Base-by-base conservation (phyloP, 2,888 invertebrate genomes). In the Pristionchus fissidentatus region DNA sequence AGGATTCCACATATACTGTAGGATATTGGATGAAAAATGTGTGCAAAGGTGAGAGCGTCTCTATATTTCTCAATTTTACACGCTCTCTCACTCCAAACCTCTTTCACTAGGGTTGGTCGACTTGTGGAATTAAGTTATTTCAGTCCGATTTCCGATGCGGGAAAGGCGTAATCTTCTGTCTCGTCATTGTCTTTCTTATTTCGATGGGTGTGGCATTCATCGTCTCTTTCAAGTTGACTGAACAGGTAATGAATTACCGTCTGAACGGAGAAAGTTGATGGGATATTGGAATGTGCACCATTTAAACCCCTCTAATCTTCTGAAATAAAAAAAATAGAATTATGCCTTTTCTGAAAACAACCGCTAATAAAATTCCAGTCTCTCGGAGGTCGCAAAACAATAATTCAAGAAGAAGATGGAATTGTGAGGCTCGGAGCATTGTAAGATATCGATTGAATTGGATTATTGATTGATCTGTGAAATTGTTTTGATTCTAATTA, bases 61-160 rank as follows among this genome's bases (percentile, higher is more conserved):
- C n/a, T n/a, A n/a, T n/a, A n/a, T n/a, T n/a, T n/a, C n/a, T n/a
- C n/a, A n/a, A n/a, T n/a, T n/a, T n/a, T n/a, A n/a, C n/a, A n/a
- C n/a, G n/a, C n/a, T n/a, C n/a, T n/a, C n/a, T n/a, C n/a, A n/a
- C n/a, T n/a, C n/a, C n/a, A n/a, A n/a, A n/a, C n/a, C n/a, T n/a
- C n/a, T n/a, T n/a, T n/a, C n/a, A n/a, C n/a, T n/a, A n/a, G n/a
- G n/a, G n/a, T n/a, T n/a, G n/a, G n/a, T n/a, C n/a, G n/a, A n/a
- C n/a, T n/a, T n/a, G n/a, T n/a, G n/a, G n/a, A n/a, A n/a, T n/a
- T n/a, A n/a, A n/a, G n/a, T n/a, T 5, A 43, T 22, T 73, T 10
- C 73, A 73, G 73, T 41, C 73, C 1, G 73, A 73, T 73, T 73
- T 73, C 73, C 41, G 43, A 41, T 73, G 73, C 22, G 41, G 43